Percentiles rank a stretch among this genome's conserved stretches.
These are phyloP conservation scores for Grallaria varia DNA, from an alignment of 2,113 vertebrate species.

Conservation along the genomic window DNA sequence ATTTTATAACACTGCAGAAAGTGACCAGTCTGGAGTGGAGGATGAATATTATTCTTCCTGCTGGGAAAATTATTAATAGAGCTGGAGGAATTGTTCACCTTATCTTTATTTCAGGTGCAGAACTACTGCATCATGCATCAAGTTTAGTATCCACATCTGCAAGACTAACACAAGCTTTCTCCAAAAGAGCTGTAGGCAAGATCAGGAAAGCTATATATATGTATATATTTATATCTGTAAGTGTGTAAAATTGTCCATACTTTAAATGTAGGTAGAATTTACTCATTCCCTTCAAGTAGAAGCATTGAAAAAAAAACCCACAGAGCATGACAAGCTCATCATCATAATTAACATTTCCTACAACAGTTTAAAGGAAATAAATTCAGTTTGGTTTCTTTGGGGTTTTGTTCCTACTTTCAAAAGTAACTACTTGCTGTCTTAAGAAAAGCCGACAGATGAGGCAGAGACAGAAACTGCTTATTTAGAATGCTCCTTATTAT, in stretches of 20 bases:
- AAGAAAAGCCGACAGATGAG: constrained; percentile 47
- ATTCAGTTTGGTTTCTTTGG: constrained; percentile 28
- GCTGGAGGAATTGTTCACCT: background rate
- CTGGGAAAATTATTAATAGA: constrained; percentile 13
- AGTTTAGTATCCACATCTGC: background rate
- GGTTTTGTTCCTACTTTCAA: constrained; percentile 44
- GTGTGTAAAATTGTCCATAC: background rate
- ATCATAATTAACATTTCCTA: constrained; percentile 16
- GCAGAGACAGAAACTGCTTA: constrained; percentile 38
- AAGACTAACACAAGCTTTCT: background rate
- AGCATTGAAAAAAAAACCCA: background rate
- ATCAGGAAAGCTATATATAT: background rate
- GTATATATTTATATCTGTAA: background rate
- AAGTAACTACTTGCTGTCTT: constrained; percentile 44
- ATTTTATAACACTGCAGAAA: background rate
- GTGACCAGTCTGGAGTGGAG: background rate
- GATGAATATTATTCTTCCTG: constrained; percentile 11
- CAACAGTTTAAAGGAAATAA: constrained; percentile 39
- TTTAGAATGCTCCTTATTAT: constrained; percentile 39
- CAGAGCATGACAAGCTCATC: background rate
- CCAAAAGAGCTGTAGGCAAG: background rate
- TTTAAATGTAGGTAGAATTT: background rate
- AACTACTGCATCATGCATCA: background rate
- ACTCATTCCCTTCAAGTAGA: background rate
- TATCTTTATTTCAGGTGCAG: constrained; percentile 40